Evolutionary conservation across 2,113 vertebrate species (phyloP).

Genomic region (Spheniscus mendiculus): DNA sequence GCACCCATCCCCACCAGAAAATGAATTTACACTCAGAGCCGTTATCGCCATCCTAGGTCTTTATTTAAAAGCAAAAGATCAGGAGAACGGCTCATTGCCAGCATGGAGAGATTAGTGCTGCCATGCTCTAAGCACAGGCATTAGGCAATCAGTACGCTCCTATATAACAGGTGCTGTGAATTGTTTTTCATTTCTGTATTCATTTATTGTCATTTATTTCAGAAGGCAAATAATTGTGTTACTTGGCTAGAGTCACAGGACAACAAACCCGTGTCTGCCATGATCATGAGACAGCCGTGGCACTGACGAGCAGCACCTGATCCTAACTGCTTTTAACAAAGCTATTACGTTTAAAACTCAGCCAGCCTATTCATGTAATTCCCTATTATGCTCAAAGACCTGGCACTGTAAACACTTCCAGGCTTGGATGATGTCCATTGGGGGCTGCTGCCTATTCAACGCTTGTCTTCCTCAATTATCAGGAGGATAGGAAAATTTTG

Average conservation of each 20-base stretch:
- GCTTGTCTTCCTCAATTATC: background rate
- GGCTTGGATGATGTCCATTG: background rate
- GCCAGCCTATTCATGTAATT: conserved; percentile 16
- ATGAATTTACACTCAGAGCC: background rate
- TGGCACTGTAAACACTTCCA: background rate
- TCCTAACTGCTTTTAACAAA: conserved; percentile 43
- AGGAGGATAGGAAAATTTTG: background rate
- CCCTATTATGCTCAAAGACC: background rate
- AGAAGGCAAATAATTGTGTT: background rate
- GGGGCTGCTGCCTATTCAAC: background rate
- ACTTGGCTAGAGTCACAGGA: background rate
- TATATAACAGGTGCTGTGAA: background rate
- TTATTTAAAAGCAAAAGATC: background rate
- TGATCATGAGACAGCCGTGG: rapidly evolving
- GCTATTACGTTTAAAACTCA: conserved; percentile 22
- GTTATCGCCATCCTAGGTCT: background rate
- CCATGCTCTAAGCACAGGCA: background rate
- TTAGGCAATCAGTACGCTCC: background rate
- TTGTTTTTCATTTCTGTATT: background rate
- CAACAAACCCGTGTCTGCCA: rapidly evolving
- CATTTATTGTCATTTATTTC: background rate
- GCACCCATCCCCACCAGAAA: rapidly evolving
- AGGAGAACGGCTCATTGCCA: background rate
- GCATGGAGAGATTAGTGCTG: background rate
- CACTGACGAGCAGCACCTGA: background rate